Evolutionary conservation across 1,140 invertebrate species (phyloP).

Genomic region (Aphis gossypii): DNA sequence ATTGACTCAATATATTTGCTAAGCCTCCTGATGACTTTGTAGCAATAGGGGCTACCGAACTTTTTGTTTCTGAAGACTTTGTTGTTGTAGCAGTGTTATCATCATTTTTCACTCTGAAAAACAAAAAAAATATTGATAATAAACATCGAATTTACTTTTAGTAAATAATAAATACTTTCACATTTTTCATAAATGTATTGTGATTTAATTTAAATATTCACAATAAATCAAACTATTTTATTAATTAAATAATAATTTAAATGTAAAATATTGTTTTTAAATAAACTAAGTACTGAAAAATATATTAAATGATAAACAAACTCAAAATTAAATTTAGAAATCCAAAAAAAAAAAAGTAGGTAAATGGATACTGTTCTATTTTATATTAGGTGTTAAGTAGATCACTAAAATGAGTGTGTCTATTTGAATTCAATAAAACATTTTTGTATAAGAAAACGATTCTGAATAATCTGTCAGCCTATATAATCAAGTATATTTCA

Average conservation of each 20-base stretch:
- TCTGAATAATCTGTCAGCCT: too few species aligned
- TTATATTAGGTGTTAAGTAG: too few species aligned
- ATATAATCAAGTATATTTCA: too few species aligned
- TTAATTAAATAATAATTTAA: not conserved
- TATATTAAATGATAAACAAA: too few species aligned
- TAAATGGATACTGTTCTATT: too few species aligned
- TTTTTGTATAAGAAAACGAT: too few species aligned
- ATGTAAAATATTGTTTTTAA: too few species aligned
- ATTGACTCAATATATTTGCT: constrained; percentile 72
- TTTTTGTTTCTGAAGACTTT: constrained; percentile 3
- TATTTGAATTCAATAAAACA: too few species aligned
- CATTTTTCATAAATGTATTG: not conserved
- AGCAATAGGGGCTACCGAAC: constrained; percentile 30
- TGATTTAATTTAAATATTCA: not conserved
- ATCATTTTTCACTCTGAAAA: not conserved
- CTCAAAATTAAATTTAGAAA: too few species aligned
- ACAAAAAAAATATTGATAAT: not conserved
- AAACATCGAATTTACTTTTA: not conserved
- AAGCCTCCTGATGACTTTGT: constrained; percentile 67
- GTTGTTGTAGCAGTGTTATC: constrained; percentile 13
- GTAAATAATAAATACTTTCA: not conserved
- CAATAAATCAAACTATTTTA: not conserved
- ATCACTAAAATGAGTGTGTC: too few species aligned
- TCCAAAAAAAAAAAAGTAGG: too few species aligned
- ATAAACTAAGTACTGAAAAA: too few species aligned